Percentiles rank a stretch among this genome's conserved stretches.
phyloP scores from a whole-genome alignment of 2,113 vertebrate species.

The Hemiscyllium ocellatum region DNA sequence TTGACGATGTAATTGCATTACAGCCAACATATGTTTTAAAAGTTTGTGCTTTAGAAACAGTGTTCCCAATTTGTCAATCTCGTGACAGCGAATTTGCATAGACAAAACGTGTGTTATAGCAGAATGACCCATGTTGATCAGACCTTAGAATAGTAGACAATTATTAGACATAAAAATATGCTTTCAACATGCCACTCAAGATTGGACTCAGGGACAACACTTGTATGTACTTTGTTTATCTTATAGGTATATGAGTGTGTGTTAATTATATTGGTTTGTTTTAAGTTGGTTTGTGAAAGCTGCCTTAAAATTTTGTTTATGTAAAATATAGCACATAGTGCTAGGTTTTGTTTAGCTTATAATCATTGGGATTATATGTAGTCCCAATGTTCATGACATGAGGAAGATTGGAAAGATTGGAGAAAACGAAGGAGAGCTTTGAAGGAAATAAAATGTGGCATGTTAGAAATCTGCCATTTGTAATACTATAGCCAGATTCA shows the following conservation, averaged over 20 bases:
- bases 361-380: neutral
- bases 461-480: neutral
- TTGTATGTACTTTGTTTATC: neutral
- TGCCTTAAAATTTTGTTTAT: neutral
- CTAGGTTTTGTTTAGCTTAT: neutral
- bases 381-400: neutral
- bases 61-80: no score
- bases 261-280: neutral
- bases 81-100: no score
- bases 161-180: neutral
- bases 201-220: no score
- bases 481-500: neutral
- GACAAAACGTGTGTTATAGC: no score
- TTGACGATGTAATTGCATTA: no score
- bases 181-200: neutral
- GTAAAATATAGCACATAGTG: neutral
- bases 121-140: neutral
- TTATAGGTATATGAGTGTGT: neutral
- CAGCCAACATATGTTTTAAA: no score
- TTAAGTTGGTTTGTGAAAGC: neutral
- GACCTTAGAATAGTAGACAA: neutral
- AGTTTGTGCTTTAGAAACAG: no score
- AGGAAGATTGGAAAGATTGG: neutral
- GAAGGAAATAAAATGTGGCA: neutral
- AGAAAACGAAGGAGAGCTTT: neutral